A percentile compares a stretch with the other conserved stretches of the same genome.
These are phyloP conservation scores for Atta texana DNA, from an alignment of 1,140 invertebrate genomes.

Conservation along the genomic window DNA sequence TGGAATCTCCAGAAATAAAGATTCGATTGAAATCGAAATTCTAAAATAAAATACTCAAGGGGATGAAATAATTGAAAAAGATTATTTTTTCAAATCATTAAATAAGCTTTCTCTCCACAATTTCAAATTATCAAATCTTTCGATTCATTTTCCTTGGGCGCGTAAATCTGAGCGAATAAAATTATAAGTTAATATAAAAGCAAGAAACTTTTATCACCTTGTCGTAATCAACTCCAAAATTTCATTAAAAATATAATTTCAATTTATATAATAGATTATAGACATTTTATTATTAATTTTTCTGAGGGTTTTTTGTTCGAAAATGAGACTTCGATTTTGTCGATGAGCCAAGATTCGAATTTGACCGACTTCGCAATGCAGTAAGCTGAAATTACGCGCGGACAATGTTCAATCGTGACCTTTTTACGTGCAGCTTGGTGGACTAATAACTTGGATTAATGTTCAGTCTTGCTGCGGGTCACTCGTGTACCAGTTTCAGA, in stretches of 20 bases:
- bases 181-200: background rate
- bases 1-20: background rate
- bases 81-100: background rate
- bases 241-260: background rate
- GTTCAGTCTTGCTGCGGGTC: background rate
- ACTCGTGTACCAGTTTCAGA: slow-evolving; percentile 26
- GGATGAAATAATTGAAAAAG: background rate
- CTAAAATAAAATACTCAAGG: background rate
- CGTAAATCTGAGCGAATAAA: background rate
- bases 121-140: background rate
- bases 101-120: background rate
- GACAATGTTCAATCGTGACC: slow-evolving; percentile 34
- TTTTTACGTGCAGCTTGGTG: slow-evolving; percentile 39
- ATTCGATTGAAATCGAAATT: background rate
- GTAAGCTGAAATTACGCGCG: slow-evolving; percentile 33
- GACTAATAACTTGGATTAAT: slow-evolving; percentile 31
- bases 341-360: slow-evolving; percentile 25
- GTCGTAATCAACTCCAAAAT: background rate
- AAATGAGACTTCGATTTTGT: background rate
- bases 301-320: background rate
- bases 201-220: background rate
- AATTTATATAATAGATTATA: background rate
- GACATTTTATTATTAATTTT: slow-evolving; percentile 1
- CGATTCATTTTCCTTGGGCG: background rate
- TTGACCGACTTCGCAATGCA: slow-evolving; percentile 22